Base-by-base conservation (phyloP, 2,113 vertebrate genomes). In the Bubo blakistoni region DNA sequence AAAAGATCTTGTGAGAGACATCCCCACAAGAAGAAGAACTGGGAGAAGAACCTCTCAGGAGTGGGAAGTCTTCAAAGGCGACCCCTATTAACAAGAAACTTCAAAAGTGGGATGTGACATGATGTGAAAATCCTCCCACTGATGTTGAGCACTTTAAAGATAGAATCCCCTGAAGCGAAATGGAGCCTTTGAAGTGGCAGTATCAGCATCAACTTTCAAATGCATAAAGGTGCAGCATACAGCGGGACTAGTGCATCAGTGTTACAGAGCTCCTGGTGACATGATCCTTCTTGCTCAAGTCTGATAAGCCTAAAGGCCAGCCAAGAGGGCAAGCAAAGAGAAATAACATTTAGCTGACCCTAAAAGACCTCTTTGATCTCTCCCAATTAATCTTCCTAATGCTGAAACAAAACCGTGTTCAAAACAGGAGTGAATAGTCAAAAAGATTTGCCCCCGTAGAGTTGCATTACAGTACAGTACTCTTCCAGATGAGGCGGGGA, bases 131-230 rank as follows among this genome's bases (percentile, higher is more conserved):
- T 97, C 94, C 90, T 96, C 93, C 93, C 57, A 88, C 87, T 92
- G 95, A 96, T 96, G 93, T 73, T 81, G 92, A 95, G 79, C 3
- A 47, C 95, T 96, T 94, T 97, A 94, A 95, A 96, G 96, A 92
- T 93, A 96, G 96, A 96, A 96, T 97, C 93, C 94, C 96, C 95
- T 94, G 84, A 95, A 97, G 97, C 78, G 8, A 95, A 96, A 94
- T 91, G 80, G 83, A 92, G 88, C 86, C 96, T 97, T 97, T 97
- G 97, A 97, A 97, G 97, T 94, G 92, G 96, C 86, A 91, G 76
- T 91, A 96, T 96, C 95, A 84, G 83, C 67, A 88, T 74, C 87
- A 91, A 81, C 57, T 82, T 90, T 90, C 15, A 4, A 94, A 96
- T 95, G 91, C 88, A 96, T 72, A 81, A 96, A 96, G 91, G 95